phyloP scores from a whole-genome alignment of 2,797 vertebrate species.

The Etheostoma perlongum region DNA sequence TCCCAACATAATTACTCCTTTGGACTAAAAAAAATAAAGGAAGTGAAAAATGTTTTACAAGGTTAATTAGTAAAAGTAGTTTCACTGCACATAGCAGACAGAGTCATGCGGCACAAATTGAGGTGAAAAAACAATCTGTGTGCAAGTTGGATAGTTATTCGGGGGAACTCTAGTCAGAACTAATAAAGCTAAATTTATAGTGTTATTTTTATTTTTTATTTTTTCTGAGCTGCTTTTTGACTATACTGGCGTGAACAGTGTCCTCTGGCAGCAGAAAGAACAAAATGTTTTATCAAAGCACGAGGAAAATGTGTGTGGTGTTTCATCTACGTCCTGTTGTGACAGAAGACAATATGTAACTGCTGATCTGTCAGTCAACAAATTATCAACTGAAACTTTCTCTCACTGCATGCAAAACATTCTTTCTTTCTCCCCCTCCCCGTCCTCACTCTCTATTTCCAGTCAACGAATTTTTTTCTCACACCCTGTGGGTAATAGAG shows the following conservation, averaged over 20 bases:
- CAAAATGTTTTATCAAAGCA: neutral
- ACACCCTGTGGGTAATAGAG: conserved; percentile 29
- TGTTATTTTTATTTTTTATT: neutral
- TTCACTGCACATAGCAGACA: neutral
- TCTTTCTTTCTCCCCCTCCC: neutral
- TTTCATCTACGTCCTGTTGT: neutral
- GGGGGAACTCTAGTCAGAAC: neutral
- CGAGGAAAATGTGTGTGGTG: neutral
- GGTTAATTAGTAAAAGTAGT: neutral
- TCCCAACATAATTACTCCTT: neutral
- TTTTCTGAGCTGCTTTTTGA: neutral
- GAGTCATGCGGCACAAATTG: neutral
- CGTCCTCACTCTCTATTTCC: conserved; percentile 11
- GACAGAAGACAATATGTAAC: neutral
- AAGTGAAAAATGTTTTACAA: neutral
- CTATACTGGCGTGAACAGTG: neutral
- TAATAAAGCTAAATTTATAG: too few species aligned
- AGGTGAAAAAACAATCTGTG: neutral
- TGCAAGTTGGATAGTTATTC: neutral
- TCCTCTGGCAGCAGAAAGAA: conserved; percentile 2
- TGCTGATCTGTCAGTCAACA: conserved; percentile 10
- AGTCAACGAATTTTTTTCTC: conserved; percentile 32
- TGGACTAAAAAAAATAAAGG: neutral
- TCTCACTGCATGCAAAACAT: neutral
- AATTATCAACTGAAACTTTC: conserved; percentile 14